Base-by-base conservation (phyloP, 2,888 invertebrate genomes). In the Conchocele bisecta region DNA sequence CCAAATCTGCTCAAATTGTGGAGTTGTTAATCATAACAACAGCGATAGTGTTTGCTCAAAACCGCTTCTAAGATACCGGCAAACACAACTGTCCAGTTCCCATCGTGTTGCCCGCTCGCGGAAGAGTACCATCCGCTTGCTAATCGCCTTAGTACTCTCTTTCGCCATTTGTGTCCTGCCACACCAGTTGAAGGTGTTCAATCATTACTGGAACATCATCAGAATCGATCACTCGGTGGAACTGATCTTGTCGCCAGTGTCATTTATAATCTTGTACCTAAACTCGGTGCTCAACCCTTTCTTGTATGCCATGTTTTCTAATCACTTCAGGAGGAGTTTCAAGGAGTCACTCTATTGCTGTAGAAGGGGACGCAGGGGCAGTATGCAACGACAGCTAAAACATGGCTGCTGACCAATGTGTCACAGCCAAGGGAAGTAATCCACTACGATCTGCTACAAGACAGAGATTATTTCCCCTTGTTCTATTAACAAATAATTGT, bases 231-330 rank as follows among this genome's bases (percentile, higher is more conserved):
- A 71, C 24, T 46, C 94, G 94, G 59, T 72, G 26, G 63, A 75
- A 6, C 70, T 81, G 22, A 42, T 85, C 20, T 93, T 97, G 72
- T 96, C 96, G 11, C 97, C 97, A 0, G 93, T 96, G 73, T 96
- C 96, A 24, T 97, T 96, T 91, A 94, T 97, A 72, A 93, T 96
- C 82, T 94, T 97, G 46, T 98, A 97, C 91, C 94, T 96, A 91
- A 97, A 97, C 92, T 97, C 96, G 20, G 97, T 95, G 51, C 94
- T 97, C 76, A 97, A 98, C 92, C 97, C 97, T 0, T 92, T 97
- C 58, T 93, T 97, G 11, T 98, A 97, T 91, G 97, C 97, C 5
- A 96, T 97, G 90, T 92, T 97, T 57, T 94, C 94, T 3, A 94
- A 95, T 73, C 95, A 96, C 87, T 96, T 96, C 90, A 93, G 96